A percentile compares a stretch with the other conserved stretches of the same genome.
Evolutionary conservation across 2,888 invertebrate species (phyloP).

Genomic region (Podotricha telesiphe): DNA sequence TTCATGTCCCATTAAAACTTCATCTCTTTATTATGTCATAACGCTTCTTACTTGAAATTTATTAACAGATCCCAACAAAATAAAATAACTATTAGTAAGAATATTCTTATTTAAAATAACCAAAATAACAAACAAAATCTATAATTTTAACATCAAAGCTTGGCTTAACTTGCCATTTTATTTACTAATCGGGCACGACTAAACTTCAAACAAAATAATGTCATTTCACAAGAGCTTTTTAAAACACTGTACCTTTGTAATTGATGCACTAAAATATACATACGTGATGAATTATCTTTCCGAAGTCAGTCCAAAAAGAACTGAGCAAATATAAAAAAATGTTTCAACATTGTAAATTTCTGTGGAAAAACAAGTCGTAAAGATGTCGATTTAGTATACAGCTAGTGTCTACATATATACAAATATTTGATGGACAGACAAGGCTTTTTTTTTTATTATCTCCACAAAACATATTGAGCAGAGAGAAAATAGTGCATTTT

Average conservation of each 20-base stretch:
- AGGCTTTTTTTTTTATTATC: background rate
- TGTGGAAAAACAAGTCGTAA: slow-evolving; percentile 20
- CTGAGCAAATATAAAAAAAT: slow-evolving; percentile 14
- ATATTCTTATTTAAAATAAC: too few species aligned
- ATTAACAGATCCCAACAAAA: too few species aligned
- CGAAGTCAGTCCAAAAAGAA: slow-evolving; percentile 1
- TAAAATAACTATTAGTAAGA: too few species aligned
- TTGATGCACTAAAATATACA: slow-evolving; percentile 23
- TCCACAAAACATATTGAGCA: too few species aligned
- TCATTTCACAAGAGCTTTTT: background rate
- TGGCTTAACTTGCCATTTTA: too few species aligned
- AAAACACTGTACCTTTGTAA: slow-evolving; percentile 3
- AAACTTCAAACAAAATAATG: background rate
- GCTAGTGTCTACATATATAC: background rate
- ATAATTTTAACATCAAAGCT: too few species aligned
- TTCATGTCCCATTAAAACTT: too few species aligned
- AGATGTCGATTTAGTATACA: slow-evolving; percentile 1
- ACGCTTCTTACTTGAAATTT: too few species aligned
- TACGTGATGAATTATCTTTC: slow-evolving; percentile 20
- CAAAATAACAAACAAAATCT: too few species aligned
- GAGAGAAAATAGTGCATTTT: too few species aligned
- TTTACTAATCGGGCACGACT: background rate
- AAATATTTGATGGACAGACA: slow-evolving; percentile 4
- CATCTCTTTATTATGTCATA: too few species aligned
- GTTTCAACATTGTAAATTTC: slow-evolving; percentile 22